phyloP scores from a whole-genome alignment of 2,888 invertebrate genomes.

The Oscheius sp. region DNA sequence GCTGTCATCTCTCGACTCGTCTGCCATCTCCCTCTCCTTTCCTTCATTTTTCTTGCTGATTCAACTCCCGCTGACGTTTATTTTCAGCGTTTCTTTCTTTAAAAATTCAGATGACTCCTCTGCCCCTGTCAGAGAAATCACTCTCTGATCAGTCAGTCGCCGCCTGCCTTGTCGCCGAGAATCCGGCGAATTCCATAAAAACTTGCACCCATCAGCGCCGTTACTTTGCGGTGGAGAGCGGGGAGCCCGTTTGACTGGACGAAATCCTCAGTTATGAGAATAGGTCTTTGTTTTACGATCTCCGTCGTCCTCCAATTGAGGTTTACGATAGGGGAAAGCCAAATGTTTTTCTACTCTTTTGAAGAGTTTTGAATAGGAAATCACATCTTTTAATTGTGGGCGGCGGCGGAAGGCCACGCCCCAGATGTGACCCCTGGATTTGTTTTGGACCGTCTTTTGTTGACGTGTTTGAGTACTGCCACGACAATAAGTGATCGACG shows the following conservation, averaged over 20 bases:
- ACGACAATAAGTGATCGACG: constrained; percentile 21
- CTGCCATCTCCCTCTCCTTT: too few relatives aligned
- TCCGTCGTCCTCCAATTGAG: constrained; percentile 6
- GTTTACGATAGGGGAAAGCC: constrained; percentile 9
- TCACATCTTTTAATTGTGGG: background rate
- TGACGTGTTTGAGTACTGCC: constrained; percentile 24
- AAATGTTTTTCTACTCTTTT: background rate
- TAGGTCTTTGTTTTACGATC: constrained; percentile 24
- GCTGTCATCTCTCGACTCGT: too few relatives aligned
- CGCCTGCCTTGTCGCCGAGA: too few relatives aligned
- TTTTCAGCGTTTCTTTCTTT: too few relatives aligned
- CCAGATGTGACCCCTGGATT: background rate
- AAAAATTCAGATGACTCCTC: too few relatives aligned
- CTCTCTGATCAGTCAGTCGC: background rate
- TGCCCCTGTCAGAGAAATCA: background rate
- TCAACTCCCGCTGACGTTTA: too few relatives aligned
- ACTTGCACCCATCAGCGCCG: constrained; percentile 11
- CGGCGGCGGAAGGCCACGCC: background rate
- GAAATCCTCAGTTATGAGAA: background rate
- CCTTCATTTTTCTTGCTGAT: too few relatives aligned
- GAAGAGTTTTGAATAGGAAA: background rate
- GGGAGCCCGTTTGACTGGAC: background rate
- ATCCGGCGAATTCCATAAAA: constrained; percentile 18
- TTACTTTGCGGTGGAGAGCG: too few relatives aligned
- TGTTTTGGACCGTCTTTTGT: too few relatives aligned